Evolutionary conservation across 2,797 vertebrate species (phyloP).

Genomic region (Neosalanx taihuensis): DNA sequence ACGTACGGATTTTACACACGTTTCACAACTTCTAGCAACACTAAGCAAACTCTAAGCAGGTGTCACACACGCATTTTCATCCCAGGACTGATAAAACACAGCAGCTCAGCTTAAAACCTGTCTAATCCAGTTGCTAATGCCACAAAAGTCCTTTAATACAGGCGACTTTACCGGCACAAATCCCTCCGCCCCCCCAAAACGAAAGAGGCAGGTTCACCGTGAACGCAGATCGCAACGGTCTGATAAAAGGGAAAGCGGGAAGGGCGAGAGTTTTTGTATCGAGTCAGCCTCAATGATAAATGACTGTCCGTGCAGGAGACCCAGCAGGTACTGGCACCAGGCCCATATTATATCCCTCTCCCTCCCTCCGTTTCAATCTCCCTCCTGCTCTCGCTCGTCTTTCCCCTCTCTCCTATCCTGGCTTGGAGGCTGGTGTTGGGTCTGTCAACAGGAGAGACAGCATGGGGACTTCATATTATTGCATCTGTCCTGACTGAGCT

Average conservation of each 20-base stretch:
- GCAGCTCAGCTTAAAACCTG: not conserved
- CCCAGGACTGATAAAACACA: constrained; percentile 19
- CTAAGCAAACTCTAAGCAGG: constrained; percentile 35
- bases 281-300: not conserved
- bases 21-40: constrained; percentile 22
- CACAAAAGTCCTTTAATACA: constrained; percentile 26
- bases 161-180: constrained; percentile 13
- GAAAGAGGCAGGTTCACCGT: not conserved
- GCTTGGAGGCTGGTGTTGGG: not conserved
- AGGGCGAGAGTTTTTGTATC: not conserved
- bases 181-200: not conserved
- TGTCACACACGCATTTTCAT: constrained; percentile 46
- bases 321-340: not conserved
- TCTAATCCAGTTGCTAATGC: constrained; percentile 17
- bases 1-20: constrained; percentile 6
- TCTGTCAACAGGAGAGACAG: not conserved
- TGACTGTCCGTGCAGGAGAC: not conserved
- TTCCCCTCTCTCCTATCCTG: constrained; percentile 1
- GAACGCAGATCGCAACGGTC: not conserved
- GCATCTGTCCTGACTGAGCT: not conserved
- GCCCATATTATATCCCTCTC: not conserved
- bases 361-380: not conserved
- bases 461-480: not conserved
- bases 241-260: not conserved
- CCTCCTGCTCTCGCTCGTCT: not conserved